Base-by-base conservation (phyloP, 1,140 invertebrate genomes). In the Pollicipes pollicipes region DNA sequence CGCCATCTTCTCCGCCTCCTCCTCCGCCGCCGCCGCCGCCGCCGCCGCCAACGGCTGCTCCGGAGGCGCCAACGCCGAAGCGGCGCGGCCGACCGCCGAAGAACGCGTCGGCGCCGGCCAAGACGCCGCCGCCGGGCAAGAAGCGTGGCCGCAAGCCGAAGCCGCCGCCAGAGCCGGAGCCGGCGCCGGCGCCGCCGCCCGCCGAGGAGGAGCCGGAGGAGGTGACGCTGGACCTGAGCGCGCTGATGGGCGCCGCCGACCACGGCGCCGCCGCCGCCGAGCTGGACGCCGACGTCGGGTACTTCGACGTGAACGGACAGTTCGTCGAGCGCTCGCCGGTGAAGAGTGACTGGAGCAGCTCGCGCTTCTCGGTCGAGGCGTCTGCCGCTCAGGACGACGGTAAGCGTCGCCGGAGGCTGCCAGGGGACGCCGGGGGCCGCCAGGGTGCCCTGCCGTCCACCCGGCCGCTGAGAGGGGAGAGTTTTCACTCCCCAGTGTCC, bases 271-370 rank as follows among this genome's bases (percentile, higher is more conserved):
- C n/a, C 26, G 28, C n/a, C 3, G n/a, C 64, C n/a, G 64, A 28
- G 3, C 27, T 66, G 64, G 64, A 66, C 28, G 64, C n/a, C 28
- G 64, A 66, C 13, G n/a, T 66, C 64, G 64, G 64, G 24, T 66
- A 66, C 28, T 66, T 66, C 27, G 64, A 66, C 64, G 64, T 66
- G n/a, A 66, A 66, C 64, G 64, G 64, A 66, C 64, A 66, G 64
- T 66, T 66, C 28, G 28, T 66, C 3, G 64, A 66, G 64, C n/a
- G 64, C 6, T 21, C 10, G 27, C 64, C 64, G 3, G n/a, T 58
- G 45, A 58, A 58, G 45, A 2, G 13, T 10, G 45, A 58, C 45
- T 58, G 45, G 45, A 21, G 45, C 6, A 21, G 45, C 13, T 10
- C 45, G 6, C 45, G 24, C 2, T 58, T 58, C 21, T 10, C 13